Base-by-base conservation (phyloP, 2,888 invertebrate species). In the Metalampra italica region DNA sequence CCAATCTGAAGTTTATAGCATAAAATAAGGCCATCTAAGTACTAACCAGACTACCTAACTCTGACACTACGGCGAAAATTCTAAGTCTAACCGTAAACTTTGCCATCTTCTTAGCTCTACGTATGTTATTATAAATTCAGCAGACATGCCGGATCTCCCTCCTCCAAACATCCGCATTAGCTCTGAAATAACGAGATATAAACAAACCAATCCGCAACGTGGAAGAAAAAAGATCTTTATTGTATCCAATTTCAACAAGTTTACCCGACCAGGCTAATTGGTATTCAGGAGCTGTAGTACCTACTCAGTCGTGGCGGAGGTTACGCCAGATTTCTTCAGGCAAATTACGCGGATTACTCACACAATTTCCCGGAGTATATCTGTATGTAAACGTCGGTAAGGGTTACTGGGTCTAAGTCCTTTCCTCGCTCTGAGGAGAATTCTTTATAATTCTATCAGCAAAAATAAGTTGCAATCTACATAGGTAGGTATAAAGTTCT, bases 281-380 rank as follows among this genome's bases (percentile, higher is more conserved):
- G 46, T 49, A 54, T 56, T 52, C 54, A 47, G 29, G 41, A 47
- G 44, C 36, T 36, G 37, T 47, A 39, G 38, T 12, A 13, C n/a
- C n/a, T n/a, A n/a, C 43, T 22, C 45, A 51, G 49, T 51, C 50
- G 50, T 43, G 48, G 34, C 36, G 45, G 30, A 46, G 47, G 49
- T 49, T 49, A 44, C 43, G 40, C 43, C 38, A 44, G 53, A 48
- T 57, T 50, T 42, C 46, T 49, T 51, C 15, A 50, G 48, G 37
- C 45, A 53, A 53, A 57, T 52, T 43, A 50, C 44, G 39, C 34
- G 47, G 47, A 50, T 51, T 57, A 53, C 41, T 49, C 54, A 53
- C 45, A 39, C 50, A 51, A 54, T 60, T 56, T 49, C 49, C 44
- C 38, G 12, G 39, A 41, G 46, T 50, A 56, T 39, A 44, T 48